These are phyloP conservation scores for Petrophora chlorosata DNA, from an alignment of 2,888 invertebrate species.

Conservation along the genomic window DNA sequence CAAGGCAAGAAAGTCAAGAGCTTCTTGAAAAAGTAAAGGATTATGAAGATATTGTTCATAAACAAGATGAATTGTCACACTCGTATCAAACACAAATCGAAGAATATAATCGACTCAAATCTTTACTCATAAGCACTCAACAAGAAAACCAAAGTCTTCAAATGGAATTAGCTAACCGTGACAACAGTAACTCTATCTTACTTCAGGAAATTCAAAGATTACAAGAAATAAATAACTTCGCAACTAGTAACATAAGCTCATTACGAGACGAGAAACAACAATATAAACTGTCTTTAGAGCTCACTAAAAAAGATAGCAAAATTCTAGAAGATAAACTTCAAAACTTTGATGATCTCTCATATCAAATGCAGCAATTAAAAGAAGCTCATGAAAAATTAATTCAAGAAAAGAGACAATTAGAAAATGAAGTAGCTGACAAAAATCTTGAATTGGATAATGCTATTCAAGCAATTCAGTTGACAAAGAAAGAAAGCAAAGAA, in stretches of 20 bases:
- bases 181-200: slow-evolving; percentile 48
- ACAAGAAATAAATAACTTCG: slow-evolving; percentile 47
- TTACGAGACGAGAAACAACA: slow-evolving; percentile 54
- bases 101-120: slow-evolving; percentile 45
- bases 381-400: slow-evolving; percentile 46
- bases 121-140: slow-evolving; percentile 37
- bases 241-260: slow-evolving; percentile 45
- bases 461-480: slow-evolving; percentile 43
- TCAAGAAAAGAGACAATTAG: slow-evolving; percentile 50
- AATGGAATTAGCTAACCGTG: slow-evolving; percentile 37
- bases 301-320: slow-evolving; percentile 55
- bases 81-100: slow-evolving; percentile 40
- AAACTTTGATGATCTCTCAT: slow-evolving; percentile 46
- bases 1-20: slow-evolving; percentile 62
- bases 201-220: slow-evolving; percentile 56
- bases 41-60: slow-evolving; percentile 45
- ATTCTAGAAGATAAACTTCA: slow-evolving; percentile 50
- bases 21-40: slow-evolving; percentile 57
- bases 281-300: slow-evolving; percentile 48
- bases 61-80: slow-evolving; percentile 43
- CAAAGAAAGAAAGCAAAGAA: slow-evolving; percentile 53
- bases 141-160: slow-evolving; percentile 48
- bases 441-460: slow-evolving; percentile 48
- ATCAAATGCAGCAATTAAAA: slow-evolving; percentile 47
- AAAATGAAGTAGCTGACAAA: slow-evolving; percentile 51